Base-by-base conservation (phyloP, 2,888 invertebrate species). In the Leptinotarsa rubiginosa region DNA sequence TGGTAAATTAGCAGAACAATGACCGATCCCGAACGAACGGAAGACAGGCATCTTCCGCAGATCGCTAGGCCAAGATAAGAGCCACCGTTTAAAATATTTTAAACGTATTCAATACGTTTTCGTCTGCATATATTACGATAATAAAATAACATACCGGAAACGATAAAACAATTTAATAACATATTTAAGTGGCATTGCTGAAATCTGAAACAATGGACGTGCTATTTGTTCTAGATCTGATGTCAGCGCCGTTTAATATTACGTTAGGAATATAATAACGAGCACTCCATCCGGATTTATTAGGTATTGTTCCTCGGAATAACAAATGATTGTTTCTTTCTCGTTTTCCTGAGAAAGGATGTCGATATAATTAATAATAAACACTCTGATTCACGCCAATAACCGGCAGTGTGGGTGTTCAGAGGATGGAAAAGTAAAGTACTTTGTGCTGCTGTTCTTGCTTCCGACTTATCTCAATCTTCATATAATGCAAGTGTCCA, bases 131-230 rank as follows among this genome's bases (percentile, higher is more conserved):
- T 84, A 86, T 86, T 86, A 86, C 83, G 80, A 81, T 83, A 82
- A 84, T 83, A 82, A 84, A 83, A 81, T 74, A 73, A 70, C 80
- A 79, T 81, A 82, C 84, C 86, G 87, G 87, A 87, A 87, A 85
- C 85, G 83, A 86, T 87, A 87, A 87, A 87, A 85, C 87, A 87
- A 86, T 87, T 87, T 87, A 87, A 87, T 87, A 87, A 87, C 87
- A 87, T 86, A 87, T 87, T 86, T 86, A 86, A 87, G 86, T 85
- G 85, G 84, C 81, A 83, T 83, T 85, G 86, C 82, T 85, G 86
- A 86, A 86, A 86, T 86, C 83, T 84, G 82, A 85, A 87, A 87
- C 87, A 87, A 87, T 87, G 82, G 85, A 62, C 62, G 81, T 79
- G 82, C 82, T 84, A 85, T 85, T 85, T 86, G 84, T 85, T 87